Conservation (phyloP, 1,140 invertebrate genomes). For the Papilio dardanus region DNA sequence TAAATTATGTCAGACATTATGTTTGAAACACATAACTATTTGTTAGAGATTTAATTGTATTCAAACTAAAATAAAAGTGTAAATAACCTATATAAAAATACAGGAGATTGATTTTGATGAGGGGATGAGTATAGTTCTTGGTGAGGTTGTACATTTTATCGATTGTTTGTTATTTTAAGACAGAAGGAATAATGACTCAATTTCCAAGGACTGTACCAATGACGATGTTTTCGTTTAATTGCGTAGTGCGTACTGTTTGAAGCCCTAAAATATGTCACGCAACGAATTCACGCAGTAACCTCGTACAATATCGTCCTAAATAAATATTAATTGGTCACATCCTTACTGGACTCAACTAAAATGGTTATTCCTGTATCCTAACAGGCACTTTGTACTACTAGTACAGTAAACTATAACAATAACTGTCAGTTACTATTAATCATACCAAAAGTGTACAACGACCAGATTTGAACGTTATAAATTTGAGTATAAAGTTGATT, state of each 20-base stretch:
- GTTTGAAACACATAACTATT: too few relatives aligned
- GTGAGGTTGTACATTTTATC: too few relatives aligned
- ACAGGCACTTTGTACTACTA: not conserved
- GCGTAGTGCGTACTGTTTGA: not conserved
- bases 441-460: conserved; percentile 15
- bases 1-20: too few relatives aligned
- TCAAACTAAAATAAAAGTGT: not conserved
- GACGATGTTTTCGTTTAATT: not conserved
- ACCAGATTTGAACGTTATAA: conserved; percentile 31
- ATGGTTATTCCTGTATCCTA: conserved; percentile 15
- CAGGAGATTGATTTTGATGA: too few relatives aligned
- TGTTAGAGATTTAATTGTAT: not conserved
- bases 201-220: not conserved
- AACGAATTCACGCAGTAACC: not conserved
- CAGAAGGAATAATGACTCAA: not conserved
- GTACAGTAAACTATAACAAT: conserved; percentile 42
- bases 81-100: too few relatives aligned
- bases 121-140: not conserved
- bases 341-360: conserved; percentile 11
- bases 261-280: conserved; percentile 12
- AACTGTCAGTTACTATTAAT: conserved; percentile 47
- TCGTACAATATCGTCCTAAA: conserved; percentile 15
- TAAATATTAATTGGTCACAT: conserved; percentile 32
- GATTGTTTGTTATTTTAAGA: not conserved
- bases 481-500: not conserved